Evolutionary conservation across 1,140 invertebrate species (phyloP), one percentile per base, ranked within the genome.

Genomic region (Nautilus pompilius): DNA sequence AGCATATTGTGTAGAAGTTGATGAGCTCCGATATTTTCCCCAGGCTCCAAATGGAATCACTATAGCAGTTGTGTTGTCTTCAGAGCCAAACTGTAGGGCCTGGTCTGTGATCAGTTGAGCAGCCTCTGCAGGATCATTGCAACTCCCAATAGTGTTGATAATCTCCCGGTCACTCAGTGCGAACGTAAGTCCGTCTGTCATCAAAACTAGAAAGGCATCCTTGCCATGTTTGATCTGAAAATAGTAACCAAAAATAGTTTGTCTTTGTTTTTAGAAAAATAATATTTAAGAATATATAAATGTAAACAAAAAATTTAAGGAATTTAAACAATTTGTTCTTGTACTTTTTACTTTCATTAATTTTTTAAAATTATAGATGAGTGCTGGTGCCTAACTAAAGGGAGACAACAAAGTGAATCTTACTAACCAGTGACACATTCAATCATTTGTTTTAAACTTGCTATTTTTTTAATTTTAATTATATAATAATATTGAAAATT

Each of bases 1-100:
- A 28, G 71, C 75, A 46, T 75, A 76, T 15, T 69, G 71, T 4
- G 74, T 70, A 32, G 67, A 63, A n/a, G 64, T 51, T 3, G 68
- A 56, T 2, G 71, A 63, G 6, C 59, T 71, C 30, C 70, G 62
- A 60, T 80, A 85, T 65, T 86, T 86, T 54, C 85, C 85, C 86
- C 86, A 87, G 5, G 84, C 82, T 20, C 86, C 87, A 62, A 87
- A 83, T 22, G 86, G 86, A 5, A 87, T 72, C 13, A 87, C 77
- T 3, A 87, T 64, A 24, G 82, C 82, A 17, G 85, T 85, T 24
- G 79, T 76, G 71, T 87, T 87, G 72, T 87, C 87, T 65, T 87
- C 85, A 17, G 85, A 85, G 3, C 84, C 84, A 74, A 83, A 86
- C 33, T 85, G 82, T 61, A 86, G 70, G 0, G 86, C 85, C 68